Evolutionary conservation across 2,888 invertebrate species (phyloP).

Genomic region (Prosapia bicincta): DNA sequence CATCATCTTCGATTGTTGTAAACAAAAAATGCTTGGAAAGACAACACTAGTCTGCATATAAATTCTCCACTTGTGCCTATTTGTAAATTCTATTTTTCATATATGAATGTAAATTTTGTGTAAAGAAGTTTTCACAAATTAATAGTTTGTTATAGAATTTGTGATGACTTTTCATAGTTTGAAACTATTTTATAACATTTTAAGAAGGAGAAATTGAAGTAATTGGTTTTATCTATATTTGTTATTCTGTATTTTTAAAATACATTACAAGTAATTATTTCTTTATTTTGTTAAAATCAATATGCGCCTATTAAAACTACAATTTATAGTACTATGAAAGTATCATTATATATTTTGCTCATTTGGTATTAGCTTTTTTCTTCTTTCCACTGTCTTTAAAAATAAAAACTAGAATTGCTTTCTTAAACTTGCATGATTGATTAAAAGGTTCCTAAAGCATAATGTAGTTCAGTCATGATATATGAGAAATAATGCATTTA

Average conservation of each 20-base stretch:
- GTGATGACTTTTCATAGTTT: background rate
- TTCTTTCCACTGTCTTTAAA: too few relatives aligned
- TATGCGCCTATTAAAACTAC: too few relatives aligned
- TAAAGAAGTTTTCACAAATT: background rate
- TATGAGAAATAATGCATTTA: too few relatives aligned
- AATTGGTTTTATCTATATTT: background rate
- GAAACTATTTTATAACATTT: background rate
- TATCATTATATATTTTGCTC: too few relatives aligned
- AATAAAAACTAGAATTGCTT: too few relatives aligned
- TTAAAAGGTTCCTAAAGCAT: too few relatives aligned
- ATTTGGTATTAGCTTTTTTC: too few relatives aligned
- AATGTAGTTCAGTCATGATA: too few relatives aligned
- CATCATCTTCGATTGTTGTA: background rate
- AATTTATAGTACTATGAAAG: too few relatives aligned
- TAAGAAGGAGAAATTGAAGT: background rate
- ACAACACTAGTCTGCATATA: conserved; percentile 6
- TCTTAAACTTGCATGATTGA: too few relatives aligned
- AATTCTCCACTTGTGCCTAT: conserved; percentile 4
- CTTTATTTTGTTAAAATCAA: background rate
- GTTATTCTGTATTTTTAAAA: background rate
- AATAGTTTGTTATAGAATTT: background rate
- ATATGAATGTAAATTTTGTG: background rate
- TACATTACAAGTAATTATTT: background rate
- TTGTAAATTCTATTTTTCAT: background rate
- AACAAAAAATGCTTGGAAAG: conserved; percentile 16